Evolutionary conservation across 2,888 invertebrate genomes (phyloP).

Genomic region (Tetramorium bicarinatum): DNA sequence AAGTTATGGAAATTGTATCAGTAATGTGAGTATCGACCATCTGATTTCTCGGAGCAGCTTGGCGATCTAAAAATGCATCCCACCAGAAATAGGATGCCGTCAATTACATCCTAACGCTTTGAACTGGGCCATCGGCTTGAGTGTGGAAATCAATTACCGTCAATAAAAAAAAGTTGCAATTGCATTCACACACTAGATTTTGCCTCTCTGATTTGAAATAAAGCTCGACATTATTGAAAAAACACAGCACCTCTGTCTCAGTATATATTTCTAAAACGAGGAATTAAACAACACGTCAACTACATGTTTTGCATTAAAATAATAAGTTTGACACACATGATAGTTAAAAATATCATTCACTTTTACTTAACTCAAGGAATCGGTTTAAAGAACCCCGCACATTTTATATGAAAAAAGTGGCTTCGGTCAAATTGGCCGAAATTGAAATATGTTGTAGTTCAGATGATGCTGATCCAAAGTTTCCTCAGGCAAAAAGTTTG

Average conservation of each 20-base stretch:
- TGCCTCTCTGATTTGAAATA: neutral
- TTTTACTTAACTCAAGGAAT: too few relatives aligned
- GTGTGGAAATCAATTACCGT: neutral
- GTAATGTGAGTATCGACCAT: neutral
- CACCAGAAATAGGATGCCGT: neutral
- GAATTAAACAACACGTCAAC: too few relatives aligned
- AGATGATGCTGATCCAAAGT: too few relatives aligned
- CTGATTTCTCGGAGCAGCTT: neutral
- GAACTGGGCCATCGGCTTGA: slow-evolving; percentile 19
- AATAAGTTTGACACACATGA: too few relatives aligned
- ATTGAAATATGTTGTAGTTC: too few relatives aligned
- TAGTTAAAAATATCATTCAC: too few relatives aligned
- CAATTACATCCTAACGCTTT: neutral
- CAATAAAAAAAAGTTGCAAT: neutral
- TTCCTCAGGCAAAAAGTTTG: too few relatives aligned
- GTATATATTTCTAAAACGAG: neutral
- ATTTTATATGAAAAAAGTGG: too few relatives aligned
- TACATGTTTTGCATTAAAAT: too few relatives aligned
- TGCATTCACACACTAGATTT: neutral
- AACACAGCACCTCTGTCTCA: neutral
- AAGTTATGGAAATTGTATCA: neutral
- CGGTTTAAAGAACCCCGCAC: too few relatives aligned
- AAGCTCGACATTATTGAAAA: neutral
- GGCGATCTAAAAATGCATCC: neutral
- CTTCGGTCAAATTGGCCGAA: too few relatives aligned